Conservation (phyloP, 2,888 invertebrate genomes). For the Drosophila kuntzei region DNA sequence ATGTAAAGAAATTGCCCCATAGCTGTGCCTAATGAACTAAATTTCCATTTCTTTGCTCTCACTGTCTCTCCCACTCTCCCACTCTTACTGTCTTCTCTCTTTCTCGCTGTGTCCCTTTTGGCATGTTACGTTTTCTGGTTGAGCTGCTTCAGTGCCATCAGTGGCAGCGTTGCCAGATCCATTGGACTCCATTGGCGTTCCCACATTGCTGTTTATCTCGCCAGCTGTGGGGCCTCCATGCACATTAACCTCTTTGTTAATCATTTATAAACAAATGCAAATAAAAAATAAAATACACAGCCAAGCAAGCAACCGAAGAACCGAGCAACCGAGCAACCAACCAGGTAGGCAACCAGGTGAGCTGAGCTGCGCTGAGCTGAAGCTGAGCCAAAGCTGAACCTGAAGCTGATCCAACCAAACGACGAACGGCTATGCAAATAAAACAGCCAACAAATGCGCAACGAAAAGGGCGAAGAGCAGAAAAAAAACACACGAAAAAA, state of each 20-base stretch:
- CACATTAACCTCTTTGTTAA: conserved; percentile 81
- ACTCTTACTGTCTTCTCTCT: background rate
- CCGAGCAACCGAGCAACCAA: conserved; percentile 2
- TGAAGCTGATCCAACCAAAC: conserved; percentile 23
- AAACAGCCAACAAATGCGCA: conserved; percentile 71
- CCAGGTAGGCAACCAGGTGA: conserved; percentile 28
- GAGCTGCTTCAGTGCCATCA: conserved; percentile 44
- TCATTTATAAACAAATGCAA: conserved; percentile 80
- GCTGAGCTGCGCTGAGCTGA: conserved; percentile 35
- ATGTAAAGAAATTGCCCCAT: conserved; percentile 37
- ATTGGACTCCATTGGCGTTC: conserved; percentile 24
- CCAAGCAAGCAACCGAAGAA: conserved; percentile 14
- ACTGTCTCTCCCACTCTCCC: background rate
- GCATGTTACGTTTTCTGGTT: conserved; percentile 49
- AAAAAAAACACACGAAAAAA: conserved; percentile 43
- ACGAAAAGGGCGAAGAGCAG: conserved; percentile 30
- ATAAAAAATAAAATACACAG: conserved; percentile 68
- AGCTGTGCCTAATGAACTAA: conserved; percentile 72
- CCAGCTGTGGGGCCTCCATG: conserved; percentile 37
- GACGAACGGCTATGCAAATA: conserved; percentile 69
- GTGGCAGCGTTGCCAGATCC: conserved; percentile 41
- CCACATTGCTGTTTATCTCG: conserved; percentile 59
- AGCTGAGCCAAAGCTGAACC: conserved; percentile 32
- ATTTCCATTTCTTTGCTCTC: conserved; percentile 60
- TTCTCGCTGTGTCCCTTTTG: conserved; percentile 12